Base-by-base conservation (phyloP, 2,113 vertebrate species). In the Nesogale talazaci region DNA sequence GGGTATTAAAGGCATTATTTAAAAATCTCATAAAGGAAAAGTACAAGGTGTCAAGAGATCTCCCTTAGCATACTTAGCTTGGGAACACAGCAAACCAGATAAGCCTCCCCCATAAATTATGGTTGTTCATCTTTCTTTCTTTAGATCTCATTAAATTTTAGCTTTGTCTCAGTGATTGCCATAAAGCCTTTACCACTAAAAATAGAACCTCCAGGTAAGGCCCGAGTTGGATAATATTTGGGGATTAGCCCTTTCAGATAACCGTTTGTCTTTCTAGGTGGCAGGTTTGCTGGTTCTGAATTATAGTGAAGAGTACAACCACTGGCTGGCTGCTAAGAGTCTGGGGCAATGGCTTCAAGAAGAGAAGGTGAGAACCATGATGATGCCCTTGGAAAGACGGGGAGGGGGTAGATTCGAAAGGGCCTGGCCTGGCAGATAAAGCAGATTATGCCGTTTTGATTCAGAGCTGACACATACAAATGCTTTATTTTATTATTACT, bases 261-360 rank as follows among this genome's bases (percentile, higher is more conserved):
- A 59, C 36, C 69, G 3, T 1, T 36, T 67, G 12, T 86, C 22
- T 96, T 86, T 96, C 0, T 69, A 99, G 99, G 98, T 99, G 74
- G 99, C 99, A 34, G 99, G 99, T 87, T 97, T 99, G 85, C 95
- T 99, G 94, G 99, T 99, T 92, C 98, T 99, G 95, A 99, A 98
- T 97, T 99, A 99, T 88, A 99, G 98, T 87, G 93, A 98, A 6
- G 98, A 99, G 12, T 99, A 98, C 95, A 99, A 98, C 95, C 99
- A 99, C 97, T 99, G 99, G 99, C 98, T 98, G 97, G 99, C 99
- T 22, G 98, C 98, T 40, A 99, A 98, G 96, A 99, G 98, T 92
- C 95, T 99, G 65, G 98, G 98, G 75, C 97, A 99, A 42, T 99
- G 99, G 99, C 94, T 99, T 9, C 98, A 98, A 61, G 99, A 99